Evolutionary conservation across 1,140 invertebrate species (phyloP).

Genomic region (Pseudachorutes palmiensis): DNA sequence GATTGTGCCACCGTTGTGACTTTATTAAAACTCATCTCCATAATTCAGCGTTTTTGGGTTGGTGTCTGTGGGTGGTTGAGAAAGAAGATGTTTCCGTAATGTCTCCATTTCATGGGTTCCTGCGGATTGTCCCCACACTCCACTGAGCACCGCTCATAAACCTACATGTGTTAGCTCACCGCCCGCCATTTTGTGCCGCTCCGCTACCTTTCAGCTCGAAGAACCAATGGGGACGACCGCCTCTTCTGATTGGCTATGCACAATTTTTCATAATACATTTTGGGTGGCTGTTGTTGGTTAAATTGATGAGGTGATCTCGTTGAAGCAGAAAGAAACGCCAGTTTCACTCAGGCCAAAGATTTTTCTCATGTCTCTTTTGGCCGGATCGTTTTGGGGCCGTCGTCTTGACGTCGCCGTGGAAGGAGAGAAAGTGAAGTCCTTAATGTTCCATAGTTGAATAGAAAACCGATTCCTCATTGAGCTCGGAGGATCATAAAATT

Average conservation of each 20-base stretch:
- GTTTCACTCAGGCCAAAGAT: not conserved
- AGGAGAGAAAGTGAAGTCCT: not conserved
- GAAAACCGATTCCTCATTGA: not conserved
- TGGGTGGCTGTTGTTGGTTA: not conserved
- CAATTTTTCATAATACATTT: too few relatives aligned
- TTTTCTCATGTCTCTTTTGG: not conserved
- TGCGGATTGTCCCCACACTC: not conserved
- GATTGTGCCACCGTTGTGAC: too few relatives aligned
- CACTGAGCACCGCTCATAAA: not conserved
- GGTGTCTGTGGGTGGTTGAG: not conserved
- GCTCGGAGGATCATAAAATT: not conserved
- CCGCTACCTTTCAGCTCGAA: too few relatives aligned
- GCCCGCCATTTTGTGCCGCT: not conserved
- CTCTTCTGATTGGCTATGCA: too few relatives aligned
- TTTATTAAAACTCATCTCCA: too few relatives aligned
- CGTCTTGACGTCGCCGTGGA: not conserved
- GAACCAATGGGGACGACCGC: too few relatives aligned
- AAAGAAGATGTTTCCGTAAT: not conserved
- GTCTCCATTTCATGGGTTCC: not conserved
- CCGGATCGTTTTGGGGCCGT: not conserved
- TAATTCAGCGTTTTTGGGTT: not conserved
- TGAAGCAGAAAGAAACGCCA: not conserved
- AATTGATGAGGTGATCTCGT: conserved; percentile 1
- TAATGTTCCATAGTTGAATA: not conserved
- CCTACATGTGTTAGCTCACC: not conserved